phyloP scores from a whole-genome alignment of 2,797 vertebrate species.

The Crotalus adamanteus region DNA sequence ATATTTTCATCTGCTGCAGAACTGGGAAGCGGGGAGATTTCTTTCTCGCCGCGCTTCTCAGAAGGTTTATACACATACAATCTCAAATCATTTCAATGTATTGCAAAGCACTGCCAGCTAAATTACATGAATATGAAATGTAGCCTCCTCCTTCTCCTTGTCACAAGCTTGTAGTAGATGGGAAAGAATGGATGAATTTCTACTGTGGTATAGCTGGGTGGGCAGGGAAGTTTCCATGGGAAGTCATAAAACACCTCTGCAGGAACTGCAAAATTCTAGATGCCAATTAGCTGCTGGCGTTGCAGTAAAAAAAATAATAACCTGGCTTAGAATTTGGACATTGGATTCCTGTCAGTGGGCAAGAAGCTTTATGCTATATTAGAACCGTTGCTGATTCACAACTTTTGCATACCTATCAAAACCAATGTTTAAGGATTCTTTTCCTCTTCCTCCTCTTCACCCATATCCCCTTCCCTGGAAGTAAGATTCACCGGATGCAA shows the following conservation, averaged over 20 bases:
- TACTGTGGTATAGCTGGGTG: neutral
- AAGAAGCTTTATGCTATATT: neutral
- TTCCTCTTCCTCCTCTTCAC: neutral
- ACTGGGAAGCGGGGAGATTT: conserved; percentile 21
- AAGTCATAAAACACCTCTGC: neutral
- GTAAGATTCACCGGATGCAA: neutral
- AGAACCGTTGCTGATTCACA: neutral
- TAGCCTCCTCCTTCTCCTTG: neutral
- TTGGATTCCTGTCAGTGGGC: neutral
- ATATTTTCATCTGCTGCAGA: conserved; percentile 32
- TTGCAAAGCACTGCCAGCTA: conserved; percentile 23
- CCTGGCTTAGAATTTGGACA: neutral
- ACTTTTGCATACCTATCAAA: neutral
- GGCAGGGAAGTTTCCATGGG: neutral
- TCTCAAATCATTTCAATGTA: conserved; percentile 28
- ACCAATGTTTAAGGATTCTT: neutral
- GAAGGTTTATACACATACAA: conserved; percentile 9
- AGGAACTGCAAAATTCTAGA: neutral
- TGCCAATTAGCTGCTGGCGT: neutral
- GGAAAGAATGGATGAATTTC: neutral
- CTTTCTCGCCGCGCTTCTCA: conserved; percentile 4
- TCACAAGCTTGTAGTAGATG: conserved; percentile 3
- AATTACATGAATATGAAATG: conserved; percentile 35
- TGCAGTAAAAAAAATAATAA: neutral
- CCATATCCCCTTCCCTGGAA: neutral